phyloP scores from a whole-genome alignment of 2,888 invertebrate genomes.

The Julus scanicus region DNA sequence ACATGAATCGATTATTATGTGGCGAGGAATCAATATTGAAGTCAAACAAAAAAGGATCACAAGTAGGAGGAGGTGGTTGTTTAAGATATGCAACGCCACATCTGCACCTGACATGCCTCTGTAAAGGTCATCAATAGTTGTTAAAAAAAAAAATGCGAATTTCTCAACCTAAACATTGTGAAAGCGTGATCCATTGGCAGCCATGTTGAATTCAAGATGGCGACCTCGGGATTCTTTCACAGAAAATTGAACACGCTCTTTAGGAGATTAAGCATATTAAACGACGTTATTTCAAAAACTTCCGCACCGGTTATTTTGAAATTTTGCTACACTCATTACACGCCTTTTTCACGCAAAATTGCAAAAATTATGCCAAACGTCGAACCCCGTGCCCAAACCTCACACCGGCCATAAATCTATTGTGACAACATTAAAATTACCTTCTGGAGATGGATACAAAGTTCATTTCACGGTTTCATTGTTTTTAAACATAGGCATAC shows the following conservation, averaged over 20 bases:
- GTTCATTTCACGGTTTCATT: too few relatives aligned
- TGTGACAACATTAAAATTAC: too few relatives aligned
- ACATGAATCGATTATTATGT: not conserved
- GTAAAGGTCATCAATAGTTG: not conserved
- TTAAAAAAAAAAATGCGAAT: not conserved
- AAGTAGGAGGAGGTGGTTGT: not conserved
- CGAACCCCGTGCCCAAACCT: not conserved
- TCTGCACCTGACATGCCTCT: not conserved
- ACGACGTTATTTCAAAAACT: not conserved
- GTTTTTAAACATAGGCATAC: too few relatives aligned
- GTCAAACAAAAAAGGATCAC: not conserved
- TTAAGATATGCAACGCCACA: not conserved
- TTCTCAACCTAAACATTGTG: not conserved
- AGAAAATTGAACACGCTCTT: not conserved
- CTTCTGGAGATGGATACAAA: too few relatives aligned
- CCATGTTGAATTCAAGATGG: not conserved
- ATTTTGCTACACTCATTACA: not conserved
- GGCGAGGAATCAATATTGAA: slow-evolving; percentile 3
- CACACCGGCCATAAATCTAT: too few relatives aligned
- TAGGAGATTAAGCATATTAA: not conserved
- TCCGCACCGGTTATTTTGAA: not conserved
- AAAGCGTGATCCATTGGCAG: not conserved
- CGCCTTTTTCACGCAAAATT: slow-evolving; percentile 28
- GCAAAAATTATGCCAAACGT: not conserved
- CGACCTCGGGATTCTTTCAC: not conserved